Evolutionary conservation across 2,888 invertebrate genomes (phyloP).

Genomic region (Lumbricus terrestris): DNA sequence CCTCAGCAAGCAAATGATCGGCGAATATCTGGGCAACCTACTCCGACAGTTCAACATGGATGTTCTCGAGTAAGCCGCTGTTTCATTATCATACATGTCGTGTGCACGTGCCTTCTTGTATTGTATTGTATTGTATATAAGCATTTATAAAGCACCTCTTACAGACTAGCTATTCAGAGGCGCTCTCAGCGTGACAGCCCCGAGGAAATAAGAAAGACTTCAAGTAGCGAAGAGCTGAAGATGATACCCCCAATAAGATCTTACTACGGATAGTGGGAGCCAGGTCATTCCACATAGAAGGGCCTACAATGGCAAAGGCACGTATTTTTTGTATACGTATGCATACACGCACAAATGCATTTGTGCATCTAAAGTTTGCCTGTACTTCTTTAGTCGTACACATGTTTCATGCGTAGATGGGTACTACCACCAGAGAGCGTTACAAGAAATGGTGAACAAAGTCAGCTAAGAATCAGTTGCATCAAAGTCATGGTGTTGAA

Average conservation of each 20-base stretch:
- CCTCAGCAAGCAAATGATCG: conserved; percentile 97
- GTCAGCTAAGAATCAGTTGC: neutral
- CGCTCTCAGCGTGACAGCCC: too few species aligned
- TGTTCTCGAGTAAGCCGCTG: conserved; percentile 65
- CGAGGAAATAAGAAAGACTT: too few species aligned
- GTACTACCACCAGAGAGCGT: neutral
- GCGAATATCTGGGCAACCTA: conserved; percentile 94
- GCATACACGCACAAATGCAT: neutral
- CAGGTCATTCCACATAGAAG: too few species aligned
- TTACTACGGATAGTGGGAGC: too few species aligned
- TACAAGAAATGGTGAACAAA: neutral
- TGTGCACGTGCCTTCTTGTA: neutral
- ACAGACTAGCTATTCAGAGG: too few species aligned
- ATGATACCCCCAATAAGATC: too few species aligned
- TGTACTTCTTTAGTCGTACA: neutral
- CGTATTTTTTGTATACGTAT: too few species aligned
- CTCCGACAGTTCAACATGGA: conserved; percentile 94
- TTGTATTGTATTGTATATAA: too few species aligned
- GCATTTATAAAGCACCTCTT: too few species aligned
- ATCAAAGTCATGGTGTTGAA: neutral
- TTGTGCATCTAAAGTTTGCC: neutral
- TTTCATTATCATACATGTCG: neutral
- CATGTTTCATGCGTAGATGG: neutral
- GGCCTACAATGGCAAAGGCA: too few species aligned
- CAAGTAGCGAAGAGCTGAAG: too few species aligned